These are phyloP conservation scores for Pinna nobilis DNA, from an alignment of 1,140 invertebrate species.

Conservation along the genomic window DNA sequence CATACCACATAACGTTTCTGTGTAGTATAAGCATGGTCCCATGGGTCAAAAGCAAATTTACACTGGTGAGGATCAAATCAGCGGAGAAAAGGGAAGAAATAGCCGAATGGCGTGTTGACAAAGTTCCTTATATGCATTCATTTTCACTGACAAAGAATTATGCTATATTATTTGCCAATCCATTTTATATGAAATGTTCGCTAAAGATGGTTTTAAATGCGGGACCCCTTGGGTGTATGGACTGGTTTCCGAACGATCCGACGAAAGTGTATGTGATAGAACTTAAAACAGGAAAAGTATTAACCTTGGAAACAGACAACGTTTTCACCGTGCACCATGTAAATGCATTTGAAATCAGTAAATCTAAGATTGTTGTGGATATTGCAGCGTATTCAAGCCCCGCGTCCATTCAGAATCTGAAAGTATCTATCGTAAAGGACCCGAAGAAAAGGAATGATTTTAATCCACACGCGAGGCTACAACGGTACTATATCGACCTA, in stretches of 20 bases:
- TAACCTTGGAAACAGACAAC: constrained; percentile 47
- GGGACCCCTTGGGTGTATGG: constrained; percentile 57
- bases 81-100: constrained; percentile 54
- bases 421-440: constrained; percentile 50
- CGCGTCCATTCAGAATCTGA: constrained; percentile 48
- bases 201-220: constrained; percentile 56
- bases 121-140: constrained; percentile 70
- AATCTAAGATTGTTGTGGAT: constrained; percentile 57
- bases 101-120: constrained; percentile 54
- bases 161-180: constrained; percentile 63
- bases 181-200: constrained; percentile 59
- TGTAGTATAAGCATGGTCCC: constrained; percentile 57
- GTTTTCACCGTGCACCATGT: constrained; percentile 65
- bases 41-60: constrained; percentile 48
- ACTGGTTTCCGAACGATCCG: constrained; percentile 54
- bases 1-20: constrained; percentile 57
- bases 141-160: constrained; percentile 65
- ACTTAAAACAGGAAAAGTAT: constrained; percentile 55
- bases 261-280: constrained; percentile 59
- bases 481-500: constrained; percentile 59
- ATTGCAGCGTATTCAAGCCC: constrained; percentile 53
- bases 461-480: constrained; percentile 38
- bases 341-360: constrained; percentile 63
- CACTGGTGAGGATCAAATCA: constrained; percentile 58
- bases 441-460: constrained; percentile 45